phyloP scores from a whole-genome alignment of 2,797 vertebrate genomes.

The Helostoma temminkii region DNA sequence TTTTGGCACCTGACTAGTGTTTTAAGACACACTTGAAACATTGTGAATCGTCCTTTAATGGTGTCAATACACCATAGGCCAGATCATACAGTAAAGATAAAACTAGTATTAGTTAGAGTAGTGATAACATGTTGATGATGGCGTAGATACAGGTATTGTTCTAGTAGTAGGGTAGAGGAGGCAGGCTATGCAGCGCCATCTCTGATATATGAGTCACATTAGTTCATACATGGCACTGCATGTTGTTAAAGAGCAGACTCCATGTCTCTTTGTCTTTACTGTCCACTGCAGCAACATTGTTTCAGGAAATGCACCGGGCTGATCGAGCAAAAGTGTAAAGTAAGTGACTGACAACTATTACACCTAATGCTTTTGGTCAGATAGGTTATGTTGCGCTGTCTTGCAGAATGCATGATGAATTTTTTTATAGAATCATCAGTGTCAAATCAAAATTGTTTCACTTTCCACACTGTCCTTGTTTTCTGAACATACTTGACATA shows the following conservation, averaged over 20 bases:
- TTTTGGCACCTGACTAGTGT: not conserved
- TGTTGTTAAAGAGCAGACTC: slow-evolving; percentile 67
- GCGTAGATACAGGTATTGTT: not conserved
- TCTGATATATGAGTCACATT: slow-evolving; percentile 20
- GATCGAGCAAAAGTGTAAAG: slow-evolving; percentile 87
- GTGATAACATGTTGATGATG: not conserved
- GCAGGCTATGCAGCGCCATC: slow-evolving; percentile 2
- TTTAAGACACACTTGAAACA: not conserved
- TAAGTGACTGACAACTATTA: slow-evolving; percentile 79
- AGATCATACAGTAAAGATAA: not conserved
- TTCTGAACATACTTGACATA: not conserved
- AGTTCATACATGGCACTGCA: slow-evolving; percentile 29
- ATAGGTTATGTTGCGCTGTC: slow-evolving; percentile 10
- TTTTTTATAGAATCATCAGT: not conserved
- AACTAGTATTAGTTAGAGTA: not conserved
- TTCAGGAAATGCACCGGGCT: slow-evolving; percentile 86
- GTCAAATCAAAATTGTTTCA: slow-evolving; percentile 3
- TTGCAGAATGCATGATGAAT: slow-evolving; percentile 38
- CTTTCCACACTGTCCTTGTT: not conserved
- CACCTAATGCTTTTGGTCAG: slow-evolving; percentile 36
- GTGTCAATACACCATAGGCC: too few relatives aligned
- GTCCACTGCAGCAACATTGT: slow-evolving; percentile 87
- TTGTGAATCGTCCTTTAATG: too few relatives aligned
- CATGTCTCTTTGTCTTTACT: slow-evolving; percentile 79
- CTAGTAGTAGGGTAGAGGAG: not conserved